phyloP scores from a whole-genome alignment of 2,797 vertebrate species.

The Ciconia nigra region DNA sequence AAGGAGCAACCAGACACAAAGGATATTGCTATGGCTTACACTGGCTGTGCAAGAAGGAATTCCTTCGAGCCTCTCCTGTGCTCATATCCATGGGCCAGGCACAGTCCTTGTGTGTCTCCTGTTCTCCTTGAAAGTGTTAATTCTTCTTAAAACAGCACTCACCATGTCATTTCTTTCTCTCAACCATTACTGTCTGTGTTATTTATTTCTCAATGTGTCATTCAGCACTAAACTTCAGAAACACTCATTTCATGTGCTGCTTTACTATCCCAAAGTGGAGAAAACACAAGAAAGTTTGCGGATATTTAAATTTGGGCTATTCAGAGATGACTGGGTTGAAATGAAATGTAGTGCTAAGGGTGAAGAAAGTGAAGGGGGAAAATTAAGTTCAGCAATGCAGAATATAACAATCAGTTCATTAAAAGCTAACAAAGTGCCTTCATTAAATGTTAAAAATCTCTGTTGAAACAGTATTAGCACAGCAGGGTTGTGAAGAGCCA shows the following conservation, averaged over 20 bases:
- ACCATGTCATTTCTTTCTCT: slow-evolving; percentile 2
- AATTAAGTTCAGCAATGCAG: slow-evolving; percentile 46
- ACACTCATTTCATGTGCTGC: slow-evolving; percentile 7
- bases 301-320: slow-evolving; percentile 21
- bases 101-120: neutral
- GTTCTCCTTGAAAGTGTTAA: slow-evolving; percentile 23
- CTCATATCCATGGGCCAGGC: neutral
- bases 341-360: slow-evolving; percentile 36
- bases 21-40: neutral
- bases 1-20: neutral
- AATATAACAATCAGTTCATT: slow-evolving; percentile 20
- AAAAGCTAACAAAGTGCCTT: slow-evolving; percentile 41
- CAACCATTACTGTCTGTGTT: neutral
- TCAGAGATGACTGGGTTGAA: slow-evolving; percentile 46
- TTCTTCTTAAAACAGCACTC: slow-evolving; percentile 10
- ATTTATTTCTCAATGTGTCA: slow-evolving; percentile 34
- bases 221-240: slow-evolving; percentile 51
- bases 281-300: slow-evolving; percentile 31
- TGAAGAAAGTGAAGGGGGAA: slow-evolving; percentile 30
- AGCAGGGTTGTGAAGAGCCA: slow-evolving; percentile 33
- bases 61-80: neutral
- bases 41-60: neutral
- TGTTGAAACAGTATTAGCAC: slow-evolving; percentile 45
- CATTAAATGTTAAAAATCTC: slow-evolving; percentile 38
- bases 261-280: slow-evolving; percentile 35